A percentile compares a stretch with the other conserved stretches of the same genome.
Conservation (phyloP, 1,140 invertebrate species). For the Geopemphigus sp. region DNA sequence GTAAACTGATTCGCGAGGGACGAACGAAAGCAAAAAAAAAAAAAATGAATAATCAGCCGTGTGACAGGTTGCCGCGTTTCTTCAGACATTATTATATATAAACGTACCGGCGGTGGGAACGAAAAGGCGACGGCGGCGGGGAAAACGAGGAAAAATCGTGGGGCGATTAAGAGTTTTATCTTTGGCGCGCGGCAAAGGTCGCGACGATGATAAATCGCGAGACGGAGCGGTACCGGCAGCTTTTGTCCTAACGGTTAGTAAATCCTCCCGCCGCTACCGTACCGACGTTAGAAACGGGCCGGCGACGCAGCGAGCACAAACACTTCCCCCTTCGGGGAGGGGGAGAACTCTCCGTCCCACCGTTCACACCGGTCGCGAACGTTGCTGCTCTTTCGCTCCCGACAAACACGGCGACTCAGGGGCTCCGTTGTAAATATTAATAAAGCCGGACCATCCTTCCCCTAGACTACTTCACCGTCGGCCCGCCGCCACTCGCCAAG, state of each 20-base stretch:
- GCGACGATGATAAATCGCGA: slow-evolving; percentile 44
- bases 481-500: too few species aligned
- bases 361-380: too few species aligned
- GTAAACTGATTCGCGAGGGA: slow-evolving; percentile 37
- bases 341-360: too few species aligned
- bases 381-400: slow-evolving; percentile 8
- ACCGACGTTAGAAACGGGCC: background rate
- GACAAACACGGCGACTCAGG: slow-evolving; percentile 10
- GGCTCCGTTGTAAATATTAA: slow-evolving; percentile 47
- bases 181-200: slow-evolving; percentile 34
- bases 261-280: slow-evolving; percentile 7
- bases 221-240: slow-evolving; percentile 13
- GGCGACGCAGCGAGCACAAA: too few species aligned
- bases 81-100: slow-evolving; percentile 35
- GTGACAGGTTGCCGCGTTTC: slow-evolving; percentile 23
- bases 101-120: slow-evolving; percentile 2
- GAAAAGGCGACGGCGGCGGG: background rate
- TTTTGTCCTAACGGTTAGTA: slow-evolving; percentile 47
- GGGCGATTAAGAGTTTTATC: slow-evolving; percentile 48
- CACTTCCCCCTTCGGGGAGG: too few species aligned
- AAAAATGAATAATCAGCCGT: slow-evolving; percentile 39
- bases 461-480: too few species aligned
- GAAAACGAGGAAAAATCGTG: slow-evolving; percentile 43
- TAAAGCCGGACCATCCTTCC: slow-evolving; percentile 48
- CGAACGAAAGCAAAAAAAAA: background rate